Percentiles rank a stretch among this genome's conserved stretches.
Evolutionary conservation across 2,888 invertebrate genomes (phyloP).

Genomic region (Thera britannica): DNA sequence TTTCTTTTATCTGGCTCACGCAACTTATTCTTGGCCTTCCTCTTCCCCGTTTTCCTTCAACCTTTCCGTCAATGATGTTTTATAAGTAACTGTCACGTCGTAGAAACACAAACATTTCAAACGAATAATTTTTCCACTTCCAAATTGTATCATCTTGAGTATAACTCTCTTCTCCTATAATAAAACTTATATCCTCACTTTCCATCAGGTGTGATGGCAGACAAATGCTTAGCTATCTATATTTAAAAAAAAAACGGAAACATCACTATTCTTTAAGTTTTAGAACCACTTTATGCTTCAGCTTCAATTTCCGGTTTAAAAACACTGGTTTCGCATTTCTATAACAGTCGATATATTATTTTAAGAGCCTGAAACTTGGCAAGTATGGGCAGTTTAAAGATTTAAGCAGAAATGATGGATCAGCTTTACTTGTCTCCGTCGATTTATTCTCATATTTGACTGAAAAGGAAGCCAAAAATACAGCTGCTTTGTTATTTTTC

Average conservation of each 20-base stretch:
- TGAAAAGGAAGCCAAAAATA: constrained; percentile 6
- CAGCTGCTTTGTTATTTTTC: neutral
- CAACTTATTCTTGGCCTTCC: no score
- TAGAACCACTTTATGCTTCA: neutral
- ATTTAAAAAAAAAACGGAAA: neutral
- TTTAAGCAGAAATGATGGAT: constrained; percentile 19
- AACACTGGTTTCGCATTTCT: constrained; percentile 44
- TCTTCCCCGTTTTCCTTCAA: no score
- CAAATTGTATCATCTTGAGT: no score
- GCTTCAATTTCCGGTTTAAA: constrained; percentile 46
- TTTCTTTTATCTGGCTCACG: no score
- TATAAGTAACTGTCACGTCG: no score
- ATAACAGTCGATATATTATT: constrained; percentile 45
- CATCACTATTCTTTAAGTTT: neutral
- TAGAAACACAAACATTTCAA: no score
- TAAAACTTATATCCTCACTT: no score
- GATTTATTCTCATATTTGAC: constrained; percentile 5
- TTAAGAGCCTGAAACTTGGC: constrained; percentile 36
- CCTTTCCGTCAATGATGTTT: no score
- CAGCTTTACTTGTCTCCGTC: constrained; percentile 15
- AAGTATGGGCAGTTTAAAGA: constrained; percentile 11
- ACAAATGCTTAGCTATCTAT: no score
- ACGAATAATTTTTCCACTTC: no score
- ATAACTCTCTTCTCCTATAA: no score
- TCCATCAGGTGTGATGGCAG: no score